Evolutionary conservation across 30 jellyfish, hydroid and myxozoan species (phyloP), one percentile per base, ranked within the genome.

Genomic region (Chironex yamaguchii): DNA sequence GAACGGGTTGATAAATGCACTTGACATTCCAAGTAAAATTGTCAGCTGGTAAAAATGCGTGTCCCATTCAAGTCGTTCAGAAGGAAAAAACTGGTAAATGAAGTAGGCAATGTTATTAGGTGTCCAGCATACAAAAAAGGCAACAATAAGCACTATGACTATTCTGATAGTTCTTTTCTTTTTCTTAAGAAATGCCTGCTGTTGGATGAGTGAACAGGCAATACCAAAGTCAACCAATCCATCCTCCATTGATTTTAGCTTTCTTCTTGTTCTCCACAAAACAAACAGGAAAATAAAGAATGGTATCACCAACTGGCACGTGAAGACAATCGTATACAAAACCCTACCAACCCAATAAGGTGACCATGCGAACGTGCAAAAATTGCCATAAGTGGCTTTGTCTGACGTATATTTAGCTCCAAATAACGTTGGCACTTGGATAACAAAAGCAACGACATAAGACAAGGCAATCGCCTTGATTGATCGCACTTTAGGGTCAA

Each of bases 1-100:
- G 27, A 93, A 4, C 0, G 98, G 98, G 69, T 93, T 93, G 23
- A 93, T 35, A 48, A 97, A 93, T n/a, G 96, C 70, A 64, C 72
- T 93, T 36, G 89, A 63, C 29, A 79, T 81, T 29, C 96, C 89
- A 2, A 93, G 75, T 32, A 93, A 34, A 22, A 93, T 76, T 0
- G 84, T 84, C 13, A 70, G 62, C 62, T 93, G 98, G 29, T 33
- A 93, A n/a, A 84, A 11, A 71, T 33, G 51, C 0, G 97, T 71
- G 68, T 93, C 77, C 98, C 98, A 93, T 12, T 79, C 71, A 32
- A 85, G 24, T 29, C 30, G 73, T 31, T 32, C 32, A 23, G 49
- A 0, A 62, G 70, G 89, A 11, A 70, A 76, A 36, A 49, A 88
- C 63, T 84, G 88, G 52, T 67, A 81, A 65, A 93, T 36, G 33